These are phyloP conservation scores for Tylochromis polylepis DNA, from an alignment of 2,113 vertebrate genomes.

Conservation along the genomic window DNA sequence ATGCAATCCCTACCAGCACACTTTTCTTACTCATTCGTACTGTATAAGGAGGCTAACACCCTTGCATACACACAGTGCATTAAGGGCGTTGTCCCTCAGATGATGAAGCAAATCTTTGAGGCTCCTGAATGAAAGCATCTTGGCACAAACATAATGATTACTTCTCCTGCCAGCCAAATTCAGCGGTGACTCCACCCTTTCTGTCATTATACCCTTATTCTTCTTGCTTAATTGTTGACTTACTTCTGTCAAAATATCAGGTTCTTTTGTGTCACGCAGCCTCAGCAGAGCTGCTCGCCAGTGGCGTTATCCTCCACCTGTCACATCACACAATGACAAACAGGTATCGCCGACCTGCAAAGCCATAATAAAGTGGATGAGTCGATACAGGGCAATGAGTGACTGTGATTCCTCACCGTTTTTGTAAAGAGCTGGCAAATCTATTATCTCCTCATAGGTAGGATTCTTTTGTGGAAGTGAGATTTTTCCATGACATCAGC, in stretches of 20 bases:
- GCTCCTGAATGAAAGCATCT: slow-evolving; percentile 36
- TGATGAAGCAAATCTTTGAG: slow-evolving; percentile 11
- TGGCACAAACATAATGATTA: slow-evolving; percentile 55
- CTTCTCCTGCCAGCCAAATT: slow-evolving; percentile 28
- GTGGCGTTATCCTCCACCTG: not conserved
- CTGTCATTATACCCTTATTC: not conserved
- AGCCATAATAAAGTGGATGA: not conserved
- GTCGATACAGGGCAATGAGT: not conserved
- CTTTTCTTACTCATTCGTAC: not conserved
- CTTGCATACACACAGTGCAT: not conserved
- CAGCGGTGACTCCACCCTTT: slow-evolving; percentile 39
- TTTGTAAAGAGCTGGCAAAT: not conserved
- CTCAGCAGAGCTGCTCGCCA: not conserved
- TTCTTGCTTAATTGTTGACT: not conserved
- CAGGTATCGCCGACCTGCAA: not conserved
- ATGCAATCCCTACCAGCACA: not conserved
- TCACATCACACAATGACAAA: not conserved
- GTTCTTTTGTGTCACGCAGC: slow-evolving; percentile 1
- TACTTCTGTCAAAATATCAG: not conserved
- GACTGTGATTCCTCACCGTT: not conserved
- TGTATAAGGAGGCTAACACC: not conserved
- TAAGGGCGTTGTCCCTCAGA: slow-evolving; percentile 43
- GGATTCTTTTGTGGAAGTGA: not conserved
- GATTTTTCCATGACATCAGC: not conserved
- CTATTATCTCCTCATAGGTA: not conserved